Evolutionary conservation across 2,888 invertebrate genomes (phyloP).

Genomic region (Cephus nigrinus): DNA sequence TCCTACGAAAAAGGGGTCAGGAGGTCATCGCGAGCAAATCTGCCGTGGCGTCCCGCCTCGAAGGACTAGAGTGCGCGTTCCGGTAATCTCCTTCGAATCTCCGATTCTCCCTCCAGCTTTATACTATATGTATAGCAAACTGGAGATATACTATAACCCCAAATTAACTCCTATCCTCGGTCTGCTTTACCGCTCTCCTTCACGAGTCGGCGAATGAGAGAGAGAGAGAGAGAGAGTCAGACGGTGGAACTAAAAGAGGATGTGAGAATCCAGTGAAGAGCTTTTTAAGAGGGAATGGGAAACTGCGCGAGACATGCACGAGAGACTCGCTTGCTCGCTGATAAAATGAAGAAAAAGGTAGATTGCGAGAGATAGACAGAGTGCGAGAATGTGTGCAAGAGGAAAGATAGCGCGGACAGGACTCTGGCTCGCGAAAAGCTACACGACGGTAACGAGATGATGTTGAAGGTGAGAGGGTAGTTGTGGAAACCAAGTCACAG

Average conservation of each 20-base stretch:
- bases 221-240: no score
- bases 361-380: not conserved
- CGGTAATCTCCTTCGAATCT: constrained; percentile 8
- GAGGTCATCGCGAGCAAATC: not conserved
- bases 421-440: not conserved
- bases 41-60: not conserved
- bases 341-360: not conserved
- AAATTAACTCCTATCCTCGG: constrained; percentile 4
- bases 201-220: not conserved
- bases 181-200: not conserved
- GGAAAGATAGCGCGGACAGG: not conserved
- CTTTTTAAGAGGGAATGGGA: not conserved
- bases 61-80: constrained; percentile 2
- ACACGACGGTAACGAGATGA: not conserved
- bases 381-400: not conserved
- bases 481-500: not conserved
- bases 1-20: constrained; percentile 1
- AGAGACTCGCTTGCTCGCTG: not conserved
- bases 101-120: not conserved
- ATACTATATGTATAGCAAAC: not conserved
- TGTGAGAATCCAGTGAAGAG: not conserved
- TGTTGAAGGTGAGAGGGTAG: not conserved
- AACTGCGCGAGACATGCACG: not conserved
- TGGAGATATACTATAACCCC: not conserved
- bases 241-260: not conserved